Percentiles rank a stretch among this genome's conserved stretches.
Conservation (phyloP, 2,113 vertebrate species). For the Porphyrio hochstetteri region DNA sequence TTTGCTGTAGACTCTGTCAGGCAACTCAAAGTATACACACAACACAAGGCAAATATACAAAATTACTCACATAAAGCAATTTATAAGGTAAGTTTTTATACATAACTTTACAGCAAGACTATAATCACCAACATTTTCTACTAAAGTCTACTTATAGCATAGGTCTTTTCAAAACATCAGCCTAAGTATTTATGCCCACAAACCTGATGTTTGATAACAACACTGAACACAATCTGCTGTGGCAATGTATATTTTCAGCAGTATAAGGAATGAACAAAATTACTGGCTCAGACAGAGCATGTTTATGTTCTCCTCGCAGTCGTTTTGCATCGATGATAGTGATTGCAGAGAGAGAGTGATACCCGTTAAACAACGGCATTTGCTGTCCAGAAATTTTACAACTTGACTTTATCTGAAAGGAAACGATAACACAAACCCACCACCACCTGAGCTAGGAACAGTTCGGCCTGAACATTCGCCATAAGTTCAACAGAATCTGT, state of each 20-base stretch:
- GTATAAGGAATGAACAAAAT: neutral
- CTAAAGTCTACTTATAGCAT: neutral
- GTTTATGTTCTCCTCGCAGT: neutral
- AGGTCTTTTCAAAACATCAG: neutral
- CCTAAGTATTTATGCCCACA: neutral
- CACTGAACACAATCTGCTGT: neutral
- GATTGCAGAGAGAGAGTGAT: neutral
- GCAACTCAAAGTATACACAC: neutral
- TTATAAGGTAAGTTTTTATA: neutral
- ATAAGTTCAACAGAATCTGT: neutral
- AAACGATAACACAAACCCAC: fast-evolving
- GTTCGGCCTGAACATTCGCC: neutral
- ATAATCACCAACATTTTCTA: neutral
- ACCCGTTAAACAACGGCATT: neutral
- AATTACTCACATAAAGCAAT: neutral
- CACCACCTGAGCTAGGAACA: neutral
- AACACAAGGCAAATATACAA: neutral
- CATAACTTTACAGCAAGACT: neutral
- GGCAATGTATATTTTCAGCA: neutral
- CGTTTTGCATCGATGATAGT: neutral
- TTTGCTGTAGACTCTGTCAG: neutral
- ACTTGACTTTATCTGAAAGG: neutral
- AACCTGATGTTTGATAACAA: neutral
- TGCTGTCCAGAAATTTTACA: neutral
- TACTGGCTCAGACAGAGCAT: neutral